These are phyloP conservation scores for Diadema setosum DNA, from an alignment of 35 echinoderm and acorn worm species.

Conservation along the genomic window DNA sequence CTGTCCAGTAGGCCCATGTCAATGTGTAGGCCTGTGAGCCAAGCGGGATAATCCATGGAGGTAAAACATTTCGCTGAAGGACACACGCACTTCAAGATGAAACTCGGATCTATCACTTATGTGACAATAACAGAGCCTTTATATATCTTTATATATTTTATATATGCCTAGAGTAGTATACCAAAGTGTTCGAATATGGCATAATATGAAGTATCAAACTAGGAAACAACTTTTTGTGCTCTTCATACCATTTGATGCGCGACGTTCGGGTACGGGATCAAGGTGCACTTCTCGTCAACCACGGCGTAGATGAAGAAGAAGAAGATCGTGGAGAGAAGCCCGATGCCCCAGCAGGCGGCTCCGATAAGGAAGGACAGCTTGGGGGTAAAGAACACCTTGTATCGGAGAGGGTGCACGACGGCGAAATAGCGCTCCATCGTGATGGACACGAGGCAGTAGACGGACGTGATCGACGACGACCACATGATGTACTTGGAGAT, in stretches of 20 bases:
- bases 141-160: neutral
- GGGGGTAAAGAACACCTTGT: slow-evolving; percentile 44
- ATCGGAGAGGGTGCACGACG: slow-evolving; percentile 67
- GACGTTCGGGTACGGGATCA: neutral
- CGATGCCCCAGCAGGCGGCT: slow-evolving; percentile 41
- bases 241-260: neutral
- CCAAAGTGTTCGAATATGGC: neutral
- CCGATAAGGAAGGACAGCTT: slow-evolving; percentile 17
- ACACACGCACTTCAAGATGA: too few relatives aligned
- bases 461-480: slow-evolving; percentile 43
- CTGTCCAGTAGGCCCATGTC: too few relatives aligned
- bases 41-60: too few relatives aligned
- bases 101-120: neutral
- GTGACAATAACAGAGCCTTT: neutral
- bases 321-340: slow-evolving; percentile 35
- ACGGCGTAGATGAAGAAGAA: slow-evolving; percentile 15
- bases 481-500: slow-evolving; percentile 73
- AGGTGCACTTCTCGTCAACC: neutral
- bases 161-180: neutral
- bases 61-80: too few relatives aligned
- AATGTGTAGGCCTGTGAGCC: too few relatives aligned
- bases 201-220: neutral
- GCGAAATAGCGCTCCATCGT: slow-evolving; percentile 78
- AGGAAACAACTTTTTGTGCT: neutral
- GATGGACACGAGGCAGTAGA: slow-evolving; percentile 58